Percentiles rank a stretch among this genome's conserved stretches.
These are phyloP conservation scores for Platycnemis pennipes DNA, from an alignment of 2,888 invertebrate species.

Conservation along the genomic window DNA sequence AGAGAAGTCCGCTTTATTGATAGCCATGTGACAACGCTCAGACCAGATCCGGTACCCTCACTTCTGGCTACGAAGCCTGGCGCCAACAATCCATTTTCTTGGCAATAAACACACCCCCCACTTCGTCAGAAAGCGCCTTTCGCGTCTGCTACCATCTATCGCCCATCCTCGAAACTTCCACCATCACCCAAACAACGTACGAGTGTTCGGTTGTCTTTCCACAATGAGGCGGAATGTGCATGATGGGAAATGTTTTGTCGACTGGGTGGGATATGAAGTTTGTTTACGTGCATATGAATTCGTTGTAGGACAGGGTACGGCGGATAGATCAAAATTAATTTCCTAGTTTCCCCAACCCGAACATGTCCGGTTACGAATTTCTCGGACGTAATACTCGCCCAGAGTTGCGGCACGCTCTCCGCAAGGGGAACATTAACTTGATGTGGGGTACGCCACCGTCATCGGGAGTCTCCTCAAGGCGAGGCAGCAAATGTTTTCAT, in stretches of 20 bases:
- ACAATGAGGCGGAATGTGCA: background rate
- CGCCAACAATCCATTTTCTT: too few relatives aligned
- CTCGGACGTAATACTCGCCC: background rate
- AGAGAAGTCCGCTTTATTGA: too few relatives aligned
- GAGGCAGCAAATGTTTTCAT: background rate
- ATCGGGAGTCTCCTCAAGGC: background rate
- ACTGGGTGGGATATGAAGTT: background rate
- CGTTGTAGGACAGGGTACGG: background rate
- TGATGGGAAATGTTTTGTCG: background rate
- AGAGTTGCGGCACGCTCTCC: background rate
- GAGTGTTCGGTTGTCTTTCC: background rate
- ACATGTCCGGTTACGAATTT: background rate
- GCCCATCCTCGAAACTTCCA: background rate
- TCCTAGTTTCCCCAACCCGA: background rate
- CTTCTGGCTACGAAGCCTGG: too few relatives aligned
- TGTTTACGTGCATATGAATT: too few relatives aligned
- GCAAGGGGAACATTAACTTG: background rate
- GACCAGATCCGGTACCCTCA: too few relatives aligned
- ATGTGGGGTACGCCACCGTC: background rate
- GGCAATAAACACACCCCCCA: too few relatives aligned
- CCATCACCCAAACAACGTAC: background rate
- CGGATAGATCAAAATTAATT: background rate
- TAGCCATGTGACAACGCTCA: too few relatives aligned
- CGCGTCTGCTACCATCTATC: background rate
- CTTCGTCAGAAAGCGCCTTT: background rate